A percentile compares a stretch with the other conserved stretches of the same genome.
phyloP scores from a whole-genome alignment of 53 echinoderm and acorn worm species.

The Crossaster papposus region DNA sequence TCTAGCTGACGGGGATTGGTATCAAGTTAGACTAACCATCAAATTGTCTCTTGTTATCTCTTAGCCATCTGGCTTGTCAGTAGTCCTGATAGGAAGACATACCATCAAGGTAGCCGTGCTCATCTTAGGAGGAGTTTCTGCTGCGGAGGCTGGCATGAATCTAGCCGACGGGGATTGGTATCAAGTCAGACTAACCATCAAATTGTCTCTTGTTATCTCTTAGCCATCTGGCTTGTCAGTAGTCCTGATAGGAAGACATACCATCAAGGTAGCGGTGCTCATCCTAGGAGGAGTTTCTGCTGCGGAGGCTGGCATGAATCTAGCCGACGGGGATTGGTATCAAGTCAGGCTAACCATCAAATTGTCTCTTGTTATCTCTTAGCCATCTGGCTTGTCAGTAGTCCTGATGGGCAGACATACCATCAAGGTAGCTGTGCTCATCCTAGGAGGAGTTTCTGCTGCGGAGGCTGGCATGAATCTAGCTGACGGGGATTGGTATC shows the following conservation, averaged over 20 bases:
- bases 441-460: constrained; percentile 74
- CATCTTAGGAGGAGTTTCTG: constrained; percentile 75
- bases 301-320: constrained; percentile 61
- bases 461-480: constrained; percentile 67
- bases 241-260: constrained; percentile 65
- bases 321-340: constrained; percentile 88
- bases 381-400: constrained; percentile 79
- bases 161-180: constrained; percentile 87
- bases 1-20: constrained; percentile 85
- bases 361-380: too few relatives aligned
- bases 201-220: too few relatives aligned
- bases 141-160: constrained; percentile 64
- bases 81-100: constrained; percentile 68
- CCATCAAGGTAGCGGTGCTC: constrained; percentile 72
- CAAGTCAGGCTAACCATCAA: constrained; percentile 65
- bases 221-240: constrained; percentile 83
- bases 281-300: constrained; percentile 77
- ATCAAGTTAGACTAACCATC: constrained; percentile 66
- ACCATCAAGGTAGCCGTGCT: constrained; percentile 73
- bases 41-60: too few relatives aligned
- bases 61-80: too few relatives aligned
- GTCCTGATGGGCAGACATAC: constrained; percentile 71
- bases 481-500: constrained; percentile 85
- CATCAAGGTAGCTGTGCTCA: constrained; percentile 69
- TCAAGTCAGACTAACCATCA: constrained; percentile 64